These are phyloP conservation scores for Himalopsyche japonica DNA, from an alignment of 2,888 invertebrate species.

Conservation along the genomic window DNA sequence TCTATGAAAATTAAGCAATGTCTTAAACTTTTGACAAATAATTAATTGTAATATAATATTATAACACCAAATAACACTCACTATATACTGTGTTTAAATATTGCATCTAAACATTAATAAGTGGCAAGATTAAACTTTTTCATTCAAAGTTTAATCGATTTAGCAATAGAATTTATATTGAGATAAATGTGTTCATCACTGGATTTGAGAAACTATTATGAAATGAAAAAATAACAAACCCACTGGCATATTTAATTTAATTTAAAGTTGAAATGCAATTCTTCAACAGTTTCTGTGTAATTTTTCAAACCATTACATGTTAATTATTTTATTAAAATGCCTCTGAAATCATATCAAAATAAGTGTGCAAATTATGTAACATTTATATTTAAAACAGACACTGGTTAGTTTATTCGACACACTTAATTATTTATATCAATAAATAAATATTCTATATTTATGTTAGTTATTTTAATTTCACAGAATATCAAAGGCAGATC, in stretches of 20 bases:
- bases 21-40: neutral
- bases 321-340: neutral
- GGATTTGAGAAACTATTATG: neutral
- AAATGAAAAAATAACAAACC: neutral
- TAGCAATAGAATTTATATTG: neutral
- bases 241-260: neutral
- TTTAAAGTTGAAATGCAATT: no score
- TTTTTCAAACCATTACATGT: neutral
- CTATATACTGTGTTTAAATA: neutral
- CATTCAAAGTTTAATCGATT: neutral
- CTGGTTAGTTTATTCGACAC: slow-evolving; percentile 2
- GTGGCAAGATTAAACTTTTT: no score
- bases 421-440: slow-evolving; percentile 10
- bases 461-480: slow-evolving; percentile 26
- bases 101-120: neutral
- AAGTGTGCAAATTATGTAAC: neutral
- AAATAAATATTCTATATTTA: neutral
- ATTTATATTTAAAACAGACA: slow-evolving; percentile 7
- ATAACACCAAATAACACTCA: neutral
- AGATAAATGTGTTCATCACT: neutral
- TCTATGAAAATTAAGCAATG: neutral
- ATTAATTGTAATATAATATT: neutral
- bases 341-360: neutral
- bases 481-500: slow-evolving; percentile 36
- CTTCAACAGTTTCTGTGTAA: neutral